Conservation (phyloP, 2,113 vertebrate genomes). For the Elephantulus edwardii region DNA sequence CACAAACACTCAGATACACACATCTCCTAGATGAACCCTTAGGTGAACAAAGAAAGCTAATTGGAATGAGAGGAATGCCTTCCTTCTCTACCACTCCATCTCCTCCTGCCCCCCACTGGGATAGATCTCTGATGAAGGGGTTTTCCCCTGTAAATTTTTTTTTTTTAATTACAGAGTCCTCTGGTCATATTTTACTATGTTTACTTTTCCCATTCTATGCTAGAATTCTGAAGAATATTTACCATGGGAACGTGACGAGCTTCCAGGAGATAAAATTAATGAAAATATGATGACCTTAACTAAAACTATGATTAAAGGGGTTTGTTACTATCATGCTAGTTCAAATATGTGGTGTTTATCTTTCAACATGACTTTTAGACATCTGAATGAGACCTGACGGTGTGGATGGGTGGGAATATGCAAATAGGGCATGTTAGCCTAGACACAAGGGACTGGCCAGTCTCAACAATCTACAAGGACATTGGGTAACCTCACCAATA, state of each 20-base stretch:
- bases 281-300: rapidly evolving
- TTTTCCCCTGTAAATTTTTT: background rate
- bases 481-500: too few species aligned
- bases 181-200: background rate
- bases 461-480: too few species aligned
- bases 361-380: too few species aligned
- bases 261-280: background rate
- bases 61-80: background rate
- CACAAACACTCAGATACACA: too few species aligned
- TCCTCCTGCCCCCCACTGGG: background rate
- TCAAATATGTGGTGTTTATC: background rate
- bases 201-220: background rate
- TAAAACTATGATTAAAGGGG: background rate
- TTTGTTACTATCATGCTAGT: background rate
- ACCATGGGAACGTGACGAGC: background rate
- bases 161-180: background rate
- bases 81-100: too few species aligned
- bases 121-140: background rate
- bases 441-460: too few species aligned
- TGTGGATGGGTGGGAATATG: too few species aligned
- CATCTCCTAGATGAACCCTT: too few species aligned
- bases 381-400: too few species aligned
- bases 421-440: too few species aligned
- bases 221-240: background rate
- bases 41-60: background rate